Percentiles rank a stretch among this genome's conserved stretches.
These are phyloP conservation scores for Cecidostiba fungosa DNA, from an alignment of 2,888 invertebrate species.

Conservation along the genomic window DNA sequence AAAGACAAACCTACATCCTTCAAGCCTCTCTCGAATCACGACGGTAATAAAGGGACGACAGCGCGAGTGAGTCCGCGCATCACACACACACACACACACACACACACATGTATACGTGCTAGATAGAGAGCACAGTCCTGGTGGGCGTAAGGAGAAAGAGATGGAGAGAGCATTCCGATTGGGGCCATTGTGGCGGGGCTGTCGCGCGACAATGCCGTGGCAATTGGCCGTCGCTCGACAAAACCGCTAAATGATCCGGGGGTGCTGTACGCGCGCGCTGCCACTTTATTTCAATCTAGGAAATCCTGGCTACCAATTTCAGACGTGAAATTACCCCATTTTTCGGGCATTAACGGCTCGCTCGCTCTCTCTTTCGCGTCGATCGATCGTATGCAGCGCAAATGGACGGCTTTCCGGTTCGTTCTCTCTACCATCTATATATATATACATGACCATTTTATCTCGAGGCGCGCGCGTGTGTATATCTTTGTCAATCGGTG, in stretches of 20 bases:
- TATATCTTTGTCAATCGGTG: conserved; percentile 32
- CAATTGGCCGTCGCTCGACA: conserved; percentile 81
- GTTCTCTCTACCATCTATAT: conserved; percentile 2
- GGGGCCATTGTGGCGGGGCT: conserved; percentile 80
- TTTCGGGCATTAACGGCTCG: conserved; percentile 74
- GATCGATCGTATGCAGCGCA: conserved; percentile 70
- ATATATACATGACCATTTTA: not conserved
- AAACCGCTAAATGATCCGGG: conserved; percentile 81
- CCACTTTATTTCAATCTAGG: conserved; percentile 80
- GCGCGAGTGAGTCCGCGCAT: not conserved
- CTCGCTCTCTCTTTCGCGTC: conserved; percentile 53
- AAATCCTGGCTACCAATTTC: conserved; percentile 76
- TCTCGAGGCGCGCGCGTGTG: not conserved
- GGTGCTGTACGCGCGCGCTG: conserved; percentile 74
- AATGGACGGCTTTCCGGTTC: conserved; percentile 70
- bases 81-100: not conserved
- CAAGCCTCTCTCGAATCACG: too few relatives aligned
- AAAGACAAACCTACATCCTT: too few relatives aligned
- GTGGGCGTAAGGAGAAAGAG: conserved; percentile 57
- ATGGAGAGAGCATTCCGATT: conserved; percentile 79
- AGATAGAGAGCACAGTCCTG: conserved; percentile 50
- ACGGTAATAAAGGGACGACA: too few relatives aligned
- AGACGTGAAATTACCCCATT: conserved; percentile 77
- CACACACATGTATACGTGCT: not conserved
- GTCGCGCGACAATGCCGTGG: conserved; percentile 80